These are phyloP conservation scores for Echiichthys vipera DNA, from an alignment of 2,797 vertebrate species.

Conservation along the genomic window DNA sequence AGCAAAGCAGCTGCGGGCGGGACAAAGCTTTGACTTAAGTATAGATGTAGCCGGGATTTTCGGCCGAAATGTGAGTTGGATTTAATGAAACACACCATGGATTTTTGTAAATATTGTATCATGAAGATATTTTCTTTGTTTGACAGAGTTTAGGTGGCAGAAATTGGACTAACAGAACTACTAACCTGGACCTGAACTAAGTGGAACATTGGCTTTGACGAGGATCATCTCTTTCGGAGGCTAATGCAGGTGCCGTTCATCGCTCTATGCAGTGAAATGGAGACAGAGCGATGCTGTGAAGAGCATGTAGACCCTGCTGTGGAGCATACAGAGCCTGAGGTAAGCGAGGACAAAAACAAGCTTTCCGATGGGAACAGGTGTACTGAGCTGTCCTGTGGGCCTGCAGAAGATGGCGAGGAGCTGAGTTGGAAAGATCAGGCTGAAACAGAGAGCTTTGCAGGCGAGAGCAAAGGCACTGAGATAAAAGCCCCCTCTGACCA, in stretches of 20 bases:
- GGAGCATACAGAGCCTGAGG: constrained; percentile 38
- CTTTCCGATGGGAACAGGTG: constrained; percentile 17
- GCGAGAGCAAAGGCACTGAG: constrained; percentile 10
- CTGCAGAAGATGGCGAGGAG: constrained; percentile 35
- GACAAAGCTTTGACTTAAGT: neutral
- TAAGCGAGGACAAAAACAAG: constrained; percentile 34
- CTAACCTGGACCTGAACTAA: constrained; percentile 29
- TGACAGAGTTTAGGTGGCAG: constrained; percentile 30
- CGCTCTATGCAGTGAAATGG: constrained; percentile 75
- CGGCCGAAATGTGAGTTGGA: constrained; percentile 58
- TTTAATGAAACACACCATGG: constrained; percentile 57
- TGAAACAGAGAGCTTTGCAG: constrained; percentile 43
- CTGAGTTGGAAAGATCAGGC: constrained; percentile 29
- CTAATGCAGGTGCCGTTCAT: constrained; percentile 67
- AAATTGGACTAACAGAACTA: constrained; percentile 19
- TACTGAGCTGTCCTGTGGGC: constrained; percentile 34
- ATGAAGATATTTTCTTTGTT: constrained; percentile 46
- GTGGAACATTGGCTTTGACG: constrained; percentile 40
- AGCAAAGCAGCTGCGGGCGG: constrained; percentile 10
- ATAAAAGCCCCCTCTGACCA: constrained; percentile 37
- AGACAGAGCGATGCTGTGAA: constrained; percentile 62
- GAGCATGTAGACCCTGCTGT: constrained; percentile 46
- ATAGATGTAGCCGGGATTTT: constrained; percentile 52
- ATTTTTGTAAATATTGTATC: constrained; percentile 60
- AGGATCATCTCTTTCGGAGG: constrained; percentile 60